Base-by-base conservation (phyloP, 2,888 invertebrate genomes). In the Eremobia ochroleuca region DNA sequence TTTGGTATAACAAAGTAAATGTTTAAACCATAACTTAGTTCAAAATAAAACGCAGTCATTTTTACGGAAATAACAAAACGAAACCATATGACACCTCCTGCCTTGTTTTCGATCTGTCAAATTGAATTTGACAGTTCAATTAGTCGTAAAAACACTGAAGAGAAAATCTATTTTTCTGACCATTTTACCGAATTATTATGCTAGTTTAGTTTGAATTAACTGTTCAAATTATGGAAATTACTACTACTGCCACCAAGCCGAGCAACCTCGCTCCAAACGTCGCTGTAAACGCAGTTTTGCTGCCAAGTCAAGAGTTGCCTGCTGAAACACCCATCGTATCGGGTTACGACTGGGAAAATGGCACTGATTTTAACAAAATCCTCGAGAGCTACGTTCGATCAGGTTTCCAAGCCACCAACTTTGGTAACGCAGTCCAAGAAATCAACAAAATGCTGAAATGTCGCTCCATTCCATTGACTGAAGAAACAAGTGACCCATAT, bases 401-500 rank as follows among this genome's bases (percentile, higher is more conserved):
- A 34, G 99, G 99, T n/a, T 99, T 99, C 95, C 99, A 99, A 97
- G 99, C 99, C 0, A 99, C 99, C 0, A 99, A 98, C 97, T 98
- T 99, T 93, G 99, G 99, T 0, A 96, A 98, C 90, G 99, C 99
- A 0, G 98, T 99, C 0, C 97, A 98, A 72, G 99, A 99, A 97
- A 98, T 99, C 81, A 98, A 99, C 90, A 98, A 98, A 97, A 99
- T 99, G 99, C 97, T 99, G 70, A 97, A 98, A 93, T 98, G 97
- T 90, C 97, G 99, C 86, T 97, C 97, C 25, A 94, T 98, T 85
- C 98, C 98, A 0, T 92, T 99, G 62, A 97, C 97, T 0, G 97
- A 97, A 85, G 98, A 98, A 81, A 97, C 97, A 71, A 96, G 97
- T 70, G 98, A 98, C 89, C 93, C 95, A 0, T 97, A 98, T 86